Evolutionary conservation across 2,888 invertebrate species (phyloP), one percentile per base, ranked within the genome.

Genomic region (Ormia ochracea): DNA sequence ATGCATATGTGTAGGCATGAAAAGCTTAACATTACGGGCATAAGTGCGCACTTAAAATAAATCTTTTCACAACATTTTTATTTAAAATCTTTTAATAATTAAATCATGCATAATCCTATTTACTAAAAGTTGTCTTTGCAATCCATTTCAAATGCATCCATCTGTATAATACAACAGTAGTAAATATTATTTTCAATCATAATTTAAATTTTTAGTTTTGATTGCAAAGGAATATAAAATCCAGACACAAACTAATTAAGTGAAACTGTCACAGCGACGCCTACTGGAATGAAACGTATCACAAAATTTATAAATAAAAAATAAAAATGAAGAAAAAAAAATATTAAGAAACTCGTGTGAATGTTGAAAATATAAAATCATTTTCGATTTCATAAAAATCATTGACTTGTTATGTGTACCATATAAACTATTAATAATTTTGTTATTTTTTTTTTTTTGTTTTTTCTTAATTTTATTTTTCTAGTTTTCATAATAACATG

Each of bases 181-280:
- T 38, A 17, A 54, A 19, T n/a, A 23, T 31, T 48, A 36, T 26
- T 52, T 33, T 12, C 7, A 19, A 10, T 43, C 14, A 21, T 33
- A 45, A 41, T 68, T 4, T 56, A 14, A 33, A 2, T 54, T 31
- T 68, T 33, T 50, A 17, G 17, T 17, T 26, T 48, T 9, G 23
- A 0, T 38, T 19, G 7, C 43, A 38, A 45, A 73, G 63, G 54
- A 36, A 36, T 17, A 59, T 5, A 61, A 61, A 66, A 45, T 50
- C 45, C 75, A 75, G 75, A 79, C 79, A 50, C 36, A 79, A 61
- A 79, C 52, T 79, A 75, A 75, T 75, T 79, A 66, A 79, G 75
- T 75, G 66, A 66, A 79, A 79, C 45, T 75, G 79, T 80, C 72
- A 72, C 54, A 61, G 21, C 63, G 75, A 80, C 75, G 75, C 75